Evolutionary conservation across 1,140 invertebrate species (phyloP), one percentile per base, ranked within the genome.

Genomic region (Geopemphigus sp.): DNA sequence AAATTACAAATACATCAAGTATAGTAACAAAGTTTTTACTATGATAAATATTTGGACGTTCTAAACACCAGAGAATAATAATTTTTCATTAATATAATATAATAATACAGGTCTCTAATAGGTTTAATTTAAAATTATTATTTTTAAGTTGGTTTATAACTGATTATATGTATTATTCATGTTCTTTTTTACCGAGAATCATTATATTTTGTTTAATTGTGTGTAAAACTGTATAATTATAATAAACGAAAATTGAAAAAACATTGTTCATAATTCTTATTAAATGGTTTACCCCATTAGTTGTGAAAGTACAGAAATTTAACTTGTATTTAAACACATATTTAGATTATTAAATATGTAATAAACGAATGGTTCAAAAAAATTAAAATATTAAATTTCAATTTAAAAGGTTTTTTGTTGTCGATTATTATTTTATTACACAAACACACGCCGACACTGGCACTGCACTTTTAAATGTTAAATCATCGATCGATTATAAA

Each of bases 341-440:
- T 17, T 15, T 72, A n/a, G n/a, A 24, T n/a, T 26, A 70, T 70
- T 53, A 54, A 54, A 29, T 15, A 54, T 17, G 22, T 2, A 19
- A 53, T 54, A 32, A 19, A 72, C 8, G 54, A 54, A 29, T 6
- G 19, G 6, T 32, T 11, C 15, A n/a, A 29, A 29, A 19, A 72
- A 72, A 72, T 53, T 29, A 29, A 53, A 72, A 53, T 29, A 72
- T 54, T 19, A 54, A 53, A 53, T 72, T n/a, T 47, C 53, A 53
- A 39, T 50, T 29, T 72, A 29, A 29, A 10, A 15, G 24, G 50
- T 29, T 70, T 1, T 54, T 47, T 26, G 0, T 47, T 1, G 64
- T 66, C 1, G 59, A 1, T 61, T 29, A 17, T 61, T 8, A 59
- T 26, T 50, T 50, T 50, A 50, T 50, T 12, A 12, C 47, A 50